Evolutionary conservation across 1,140 invertebrate genomes (phyloP), one percentile per base, ranked within the genome.

Genomic region (Aphis craccivora): DNA sequence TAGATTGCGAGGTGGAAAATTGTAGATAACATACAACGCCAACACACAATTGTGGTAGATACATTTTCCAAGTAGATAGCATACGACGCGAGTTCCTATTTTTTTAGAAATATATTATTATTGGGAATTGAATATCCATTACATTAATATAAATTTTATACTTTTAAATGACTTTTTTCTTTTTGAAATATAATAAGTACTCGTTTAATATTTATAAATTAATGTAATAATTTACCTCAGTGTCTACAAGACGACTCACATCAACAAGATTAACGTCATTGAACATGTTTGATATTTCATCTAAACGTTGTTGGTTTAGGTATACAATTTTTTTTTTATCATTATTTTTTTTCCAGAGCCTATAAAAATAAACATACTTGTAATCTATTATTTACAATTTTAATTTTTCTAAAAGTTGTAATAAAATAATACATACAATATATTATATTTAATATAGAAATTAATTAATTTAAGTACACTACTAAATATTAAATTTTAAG

Each of bases 281-380:
- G 35, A 93, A 93, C 81, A 93, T 53, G 43, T 53, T 93, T 37
- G 91, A 93, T 86, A 93, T 53, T 18, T 93, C 81, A 55, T 93
- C 35, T 93, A 93, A 84, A 84, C 81, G 67, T 40, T 93, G 76
- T 93, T 93, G 76, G 4, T 53, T 51, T 40, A 83, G 81, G 22
- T 86, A 93, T 18, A 60, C 48, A 51, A 40, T 40, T 53, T 53
- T 93, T 55, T 93, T 83, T 53, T 93, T 43, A 40, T 37, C 37
- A 86, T 93, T 93, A 20, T 55, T 55, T 86, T 53, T 53, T 4
- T 93, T 81, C 91, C 91, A 93, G 25, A 93, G n/a, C 9, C 91
- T 93, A 84, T 25, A 37, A 84, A 90, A 20, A 67, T 18, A 20
- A 18, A 67, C 2, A 43, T 40, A 43, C 30, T 43, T 40, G 9